phyloP scores from a whole-genome alignment of 2,113 vertebrate species.

The Tychaedon coryphoeus region DNA sequence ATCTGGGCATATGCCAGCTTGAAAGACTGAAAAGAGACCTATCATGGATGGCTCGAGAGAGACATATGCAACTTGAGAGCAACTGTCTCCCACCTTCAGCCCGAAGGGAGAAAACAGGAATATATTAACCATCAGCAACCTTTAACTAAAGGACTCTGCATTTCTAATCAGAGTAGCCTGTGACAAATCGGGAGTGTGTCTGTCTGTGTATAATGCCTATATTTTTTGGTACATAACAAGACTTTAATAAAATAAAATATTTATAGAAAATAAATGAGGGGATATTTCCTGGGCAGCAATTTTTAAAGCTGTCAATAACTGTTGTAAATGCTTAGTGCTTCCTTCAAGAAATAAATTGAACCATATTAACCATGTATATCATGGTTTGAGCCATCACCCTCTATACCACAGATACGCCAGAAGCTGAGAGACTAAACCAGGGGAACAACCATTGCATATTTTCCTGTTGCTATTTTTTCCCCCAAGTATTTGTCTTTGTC shows the following conservation, averaged over 20 bases:
- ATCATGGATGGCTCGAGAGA: neutral
- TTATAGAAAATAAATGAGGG: slow-evolving; percentile 62
- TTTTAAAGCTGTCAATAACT: slow-evolving; percentile 61
- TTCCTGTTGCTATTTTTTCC: neutral
- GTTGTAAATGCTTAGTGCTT: slow-evolving; percentile 52
- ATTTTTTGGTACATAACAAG: neutral
- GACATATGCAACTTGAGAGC: slow-evolving; percentile 27
- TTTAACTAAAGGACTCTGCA: slow-evolving; percentile 6
- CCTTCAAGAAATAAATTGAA: slow-evolving; percentile 48
- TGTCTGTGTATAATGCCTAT: neutral
- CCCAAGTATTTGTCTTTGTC: neutral
- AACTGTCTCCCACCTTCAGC: slow-evolving; percentile 38
- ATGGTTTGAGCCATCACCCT: neutral
- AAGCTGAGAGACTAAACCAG: neutral
- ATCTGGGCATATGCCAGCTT: slow-evolving; percentile 35
- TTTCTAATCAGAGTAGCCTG: neutral
- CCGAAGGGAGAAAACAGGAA: slow-evolving; percentile 34
- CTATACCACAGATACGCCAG: neutral
- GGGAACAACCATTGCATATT: neutral
- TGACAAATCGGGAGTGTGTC: neutral
- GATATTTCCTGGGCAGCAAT: slow-evolving; percentile 40
- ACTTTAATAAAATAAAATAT: slow-evolving; percentile 51
- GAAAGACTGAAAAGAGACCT: slow-evolving; percentile 43
- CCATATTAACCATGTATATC: slow-evolving; percentile 9
- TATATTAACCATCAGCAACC: neutral